Evolutionary conservation across 2,888 invertebrate genomes (phyloP).

Genomic region (Synanthedon andrenaeformis): DNA sequence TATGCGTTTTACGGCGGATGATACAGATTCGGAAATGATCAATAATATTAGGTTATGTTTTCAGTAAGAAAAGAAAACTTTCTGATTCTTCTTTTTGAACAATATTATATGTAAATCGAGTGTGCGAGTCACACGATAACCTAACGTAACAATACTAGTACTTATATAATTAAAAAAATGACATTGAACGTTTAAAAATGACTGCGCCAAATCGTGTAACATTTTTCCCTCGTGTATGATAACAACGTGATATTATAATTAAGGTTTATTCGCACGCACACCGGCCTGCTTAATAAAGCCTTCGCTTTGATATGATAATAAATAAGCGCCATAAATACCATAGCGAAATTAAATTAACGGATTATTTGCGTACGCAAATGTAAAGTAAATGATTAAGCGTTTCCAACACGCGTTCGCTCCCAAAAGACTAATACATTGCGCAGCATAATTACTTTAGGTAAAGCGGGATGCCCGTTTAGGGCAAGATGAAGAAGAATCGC

Average conservation of each 20-base stretch:
- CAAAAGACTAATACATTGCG: slow-evolving; percentile 67
- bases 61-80: slow-evolving; percentile 8
- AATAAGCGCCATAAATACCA: slow-evolving; percentile 63
- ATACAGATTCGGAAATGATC: slow-evolving; percentile 43
- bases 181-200: slow-evolving; percentile 7
- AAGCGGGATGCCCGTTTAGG: slow-evolving; percentile 59
- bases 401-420: slow-evolving; percentile 61
- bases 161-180: not conserved
- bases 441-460: slow-evolving; percentile 65
- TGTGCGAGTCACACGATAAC: not conserved
- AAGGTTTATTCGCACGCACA: slow-evolving; percentile 55
- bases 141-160: not conserved
- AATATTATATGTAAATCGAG: not conserved
- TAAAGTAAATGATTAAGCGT: slow-evolving; percentile 67
- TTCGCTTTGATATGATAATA: slow-evolving; percentile 64
- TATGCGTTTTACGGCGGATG: slow-evolving; percentile 45
- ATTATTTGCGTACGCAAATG: slow-evolving; percentile 65
- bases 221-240: slow-evolving; percentile 45
- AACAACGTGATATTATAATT: slow-evolving; percentile 49
- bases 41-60: slow-evolving; percentile 26
- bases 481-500: slow-evolving; percentile 67
- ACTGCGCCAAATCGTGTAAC: slow-evolving; percentile 42
- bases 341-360: slow-evolving; percentile 61
- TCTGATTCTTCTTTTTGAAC: slow-evolving; percentile 3
- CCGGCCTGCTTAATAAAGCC: slow-evolving; percentile 49